Base-by-base conservation (phyloP, 2,888 invertebrate species). In the Anticlea derivata region DNA sequence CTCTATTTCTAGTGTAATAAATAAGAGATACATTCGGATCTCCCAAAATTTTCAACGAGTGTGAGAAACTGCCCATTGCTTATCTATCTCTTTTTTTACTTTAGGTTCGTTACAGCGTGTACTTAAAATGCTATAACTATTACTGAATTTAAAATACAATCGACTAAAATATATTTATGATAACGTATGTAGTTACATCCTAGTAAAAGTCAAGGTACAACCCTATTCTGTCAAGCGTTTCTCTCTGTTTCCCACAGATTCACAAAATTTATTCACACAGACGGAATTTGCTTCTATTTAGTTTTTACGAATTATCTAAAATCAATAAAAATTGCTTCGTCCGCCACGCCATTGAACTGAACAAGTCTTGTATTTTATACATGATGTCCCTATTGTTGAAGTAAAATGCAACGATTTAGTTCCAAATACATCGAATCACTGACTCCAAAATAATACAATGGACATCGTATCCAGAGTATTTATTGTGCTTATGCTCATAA, bases 331-430 rank as follows among this genome's bases (percentile, higher is more conserved):
- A 63, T 61, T 59, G 67, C 76, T 78, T 76, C 75, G 76, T 80
- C 84, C 81, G 88, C 88, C 89, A 89, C n/a, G n/a, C n/a, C n/a
- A n/a, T n/a, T n/a, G n/a, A n/a, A n/a, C 88, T 88, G 80, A 80
- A 74, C 69, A 78, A 72, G 71, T 75, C 61, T 72, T 65, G 73
- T 79, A 67, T 70, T 70, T 74, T 64, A 68, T 3, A 71, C 63
- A 70, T 68, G 62, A 69, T 70, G 61, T 65, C 64, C 62, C 66
- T 66, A 73, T 58, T 63, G 61, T 62, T 61, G 54, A 50, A 70
- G 44, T 77, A 85, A 80, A 81, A 89, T 88, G 89, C 83, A 79
- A 83, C 79, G 74, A 70, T 72, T 61, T 50, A 66, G 65, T 68
- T 64, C 51, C 58, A 68, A 55, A 61, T 67, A 76, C 79, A 80